A percentile compares a stretch with the other conserved stretches of the same genome.
Conservation (phyloP, 1,140 invertebrate genomes). For the Heliconius himera region DNA sequence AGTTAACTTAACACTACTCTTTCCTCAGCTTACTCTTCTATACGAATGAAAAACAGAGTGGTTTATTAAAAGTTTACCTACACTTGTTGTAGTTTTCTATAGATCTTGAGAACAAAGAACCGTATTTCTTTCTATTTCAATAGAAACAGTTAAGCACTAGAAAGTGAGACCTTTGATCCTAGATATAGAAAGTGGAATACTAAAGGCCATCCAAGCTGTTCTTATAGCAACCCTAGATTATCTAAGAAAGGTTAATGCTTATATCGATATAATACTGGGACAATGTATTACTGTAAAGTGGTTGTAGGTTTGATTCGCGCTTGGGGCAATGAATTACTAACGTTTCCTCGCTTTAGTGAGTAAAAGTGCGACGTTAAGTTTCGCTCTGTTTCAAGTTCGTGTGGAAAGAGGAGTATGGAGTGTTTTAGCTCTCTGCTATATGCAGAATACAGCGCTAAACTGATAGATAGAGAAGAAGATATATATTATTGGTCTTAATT, state of each 20-base stretch:
- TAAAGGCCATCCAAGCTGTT: constrained; percentile 13
- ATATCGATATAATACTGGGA: not conserved
- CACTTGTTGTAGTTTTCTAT: not conserved
- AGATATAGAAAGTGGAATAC: constrained; percentile 37
- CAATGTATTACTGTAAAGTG: no score
- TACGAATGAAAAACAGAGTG: no score
- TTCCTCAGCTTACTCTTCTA: no score
- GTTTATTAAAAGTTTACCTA: not conserved
- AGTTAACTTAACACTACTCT: not conserved
- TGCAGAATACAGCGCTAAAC: no score
- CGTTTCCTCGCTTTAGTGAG: no score
- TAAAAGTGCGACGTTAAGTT: not conserved
- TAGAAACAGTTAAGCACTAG: constrained; percentile 16
- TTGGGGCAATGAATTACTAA: no score
- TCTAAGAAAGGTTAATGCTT: not conserved
- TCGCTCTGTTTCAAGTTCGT: no score
- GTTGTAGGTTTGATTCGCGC: no score
- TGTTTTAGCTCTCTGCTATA: not conserved
- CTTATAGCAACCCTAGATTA: constrained; percentile 1
- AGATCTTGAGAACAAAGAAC: not conserved
- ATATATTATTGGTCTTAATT: no score
- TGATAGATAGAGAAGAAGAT: no score
- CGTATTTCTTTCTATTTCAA: constrained; percentile 1
- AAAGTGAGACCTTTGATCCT: constrained; percentile 41
- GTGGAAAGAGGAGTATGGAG: not conserved